These are phyloP conservation scores for Aphidius ervi DNA, from an alignment of 1,140 invertebrate genomes.

Conservation along the genomic window DNA sequence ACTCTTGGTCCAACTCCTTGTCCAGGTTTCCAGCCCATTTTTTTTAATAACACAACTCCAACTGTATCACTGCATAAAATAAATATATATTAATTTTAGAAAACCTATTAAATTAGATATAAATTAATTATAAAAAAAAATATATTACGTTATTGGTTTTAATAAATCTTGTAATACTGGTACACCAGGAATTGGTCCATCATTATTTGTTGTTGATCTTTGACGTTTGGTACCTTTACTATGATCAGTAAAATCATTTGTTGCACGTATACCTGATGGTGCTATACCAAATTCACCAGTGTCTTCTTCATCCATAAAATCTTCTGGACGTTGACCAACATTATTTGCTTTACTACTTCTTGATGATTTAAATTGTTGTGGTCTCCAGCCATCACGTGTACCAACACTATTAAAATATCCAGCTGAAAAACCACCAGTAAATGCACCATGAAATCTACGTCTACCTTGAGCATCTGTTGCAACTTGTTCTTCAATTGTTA, in stretches of 20 bases:
- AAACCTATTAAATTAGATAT: background rate
- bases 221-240: slow-evolving; percentile 54
- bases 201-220: slow-evolving; percentile 48
- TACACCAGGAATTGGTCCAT: slow-evolving; percentile 73
- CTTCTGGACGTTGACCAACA: slow-evolving; percentile 68
- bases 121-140: slow-evolving; percentile 1
- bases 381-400: slow-evolving; percentile 91
- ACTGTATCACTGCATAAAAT: slow-evolving; percentile 68
- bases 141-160: slow-evolving; percentile 65
- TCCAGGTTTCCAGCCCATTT: slow-evolving; percentile 87
- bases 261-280: slow-evolving; percentile 75
- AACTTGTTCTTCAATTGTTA: slow-evolving; percentile 83
- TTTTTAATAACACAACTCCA: slow-evolving; percentile 78
- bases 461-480: slow-evolving; percentile 87
- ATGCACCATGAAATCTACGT: slow-evolving; percentile 95
- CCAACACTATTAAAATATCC: slow-evolving; percentile 97
- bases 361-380: slow-evolving; percentile 88
- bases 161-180: slow-evolving; percentile 77
- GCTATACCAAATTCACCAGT: slow-evolving; percentile 93
- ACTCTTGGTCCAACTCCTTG: slow-evolving; percentile 82
- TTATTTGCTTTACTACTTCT: slow-evolving; percentile 61
- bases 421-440: slow-evolving; percentile 98
- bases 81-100: slow-evolving; percentile 12
- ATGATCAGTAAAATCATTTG: slow-evolving; percentile 64
- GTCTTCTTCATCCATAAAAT: slow-evolving; percentile 99